A percentile compares a stretch with the other conserved stretches of the same genome.
phyloP scores from a whole-genome alignment of 2,888 invertebrate species.

The Gryllus longicercus region DNA sequence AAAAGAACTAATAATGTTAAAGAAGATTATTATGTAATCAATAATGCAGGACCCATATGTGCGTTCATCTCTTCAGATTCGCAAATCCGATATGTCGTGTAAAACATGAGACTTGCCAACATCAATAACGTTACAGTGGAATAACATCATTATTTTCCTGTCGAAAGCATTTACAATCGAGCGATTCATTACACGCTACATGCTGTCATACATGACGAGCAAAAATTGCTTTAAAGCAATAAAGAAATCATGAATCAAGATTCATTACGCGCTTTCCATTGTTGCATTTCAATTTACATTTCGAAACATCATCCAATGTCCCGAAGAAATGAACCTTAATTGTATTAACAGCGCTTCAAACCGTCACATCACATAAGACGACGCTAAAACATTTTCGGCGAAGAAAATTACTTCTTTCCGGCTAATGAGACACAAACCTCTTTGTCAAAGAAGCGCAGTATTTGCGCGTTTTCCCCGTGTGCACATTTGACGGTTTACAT shows the following conservation, averaged over 20 bases:
- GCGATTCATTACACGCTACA: too few relatives aligned
- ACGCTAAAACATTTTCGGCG: neutral
- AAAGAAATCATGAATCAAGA: neutral
- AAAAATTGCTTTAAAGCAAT: neutral
- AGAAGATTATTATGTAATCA: too few relatives aligned
- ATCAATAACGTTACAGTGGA: too few relatives aligned
- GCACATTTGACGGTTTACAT: neutral
- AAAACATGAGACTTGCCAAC: too few relatives aligned
- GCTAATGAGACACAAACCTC: neutral
- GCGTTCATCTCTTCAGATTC: too few relatives aligned
- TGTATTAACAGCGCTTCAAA: neutral
- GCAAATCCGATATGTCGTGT: too few relatives aligned
- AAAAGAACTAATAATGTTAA: too few relatives aligned
- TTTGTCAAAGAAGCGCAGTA: neutral
- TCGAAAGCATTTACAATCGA: too few relatives aligned
- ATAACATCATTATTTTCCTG: too few relatives aligned
- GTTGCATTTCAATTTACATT: neutral
- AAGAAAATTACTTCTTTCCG: neutral
- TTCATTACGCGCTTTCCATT: neutral
- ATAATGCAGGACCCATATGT: too few relatives aligned
- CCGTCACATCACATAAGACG: neutral
- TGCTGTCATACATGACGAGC: too few relatives aligned
- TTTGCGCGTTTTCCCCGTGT: neutral
- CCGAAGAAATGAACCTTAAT: constrained; percentile 11
- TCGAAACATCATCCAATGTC: neutral